phyloP scores from a whole-genome alignment of 2,113 vertebrate species.

The Odontophorus gujanensis region DNA sequence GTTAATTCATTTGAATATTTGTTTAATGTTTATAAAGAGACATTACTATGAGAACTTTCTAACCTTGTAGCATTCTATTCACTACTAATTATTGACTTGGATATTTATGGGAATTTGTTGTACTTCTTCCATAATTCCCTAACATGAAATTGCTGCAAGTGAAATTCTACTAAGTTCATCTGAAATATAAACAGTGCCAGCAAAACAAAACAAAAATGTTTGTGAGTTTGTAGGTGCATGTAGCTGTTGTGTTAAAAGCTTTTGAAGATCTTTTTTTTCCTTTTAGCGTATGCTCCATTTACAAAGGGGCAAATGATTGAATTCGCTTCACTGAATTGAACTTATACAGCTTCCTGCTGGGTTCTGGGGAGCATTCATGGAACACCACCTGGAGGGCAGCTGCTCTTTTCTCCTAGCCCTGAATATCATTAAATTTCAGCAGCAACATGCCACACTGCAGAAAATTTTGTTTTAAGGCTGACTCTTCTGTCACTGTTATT shows the following conservation, averaged over 20 bases:
- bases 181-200: background rate
- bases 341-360: constrained; percentile 70
- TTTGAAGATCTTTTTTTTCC: background rate
- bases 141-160: background rate
- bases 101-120: background rate
- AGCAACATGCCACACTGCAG: constrained; percentile 50
- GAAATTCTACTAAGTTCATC: background rate
- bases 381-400: constrained; percentile 73
- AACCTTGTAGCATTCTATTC: background rate
- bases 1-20: constrained; percentile 16
- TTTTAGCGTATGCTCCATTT: constrained; percentile 50
- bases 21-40: background rate
- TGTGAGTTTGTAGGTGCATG: background rate
- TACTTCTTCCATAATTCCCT: background rate
- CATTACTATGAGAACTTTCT: background rate
- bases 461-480: constrained; percentile 54
- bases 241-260: constrained; percentile 4
- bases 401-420: constrained; percentile 72
- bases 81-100: background rate
- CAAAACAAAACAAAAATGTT: background rate
- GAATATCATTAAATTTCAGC: constrained; percentile 74
- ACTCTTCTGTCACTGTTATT: background rate
- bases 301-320: constrained; percentile 74
- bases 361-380: constrained; percentile 68
- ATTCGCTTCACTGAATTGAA: constrained; percentile 75